These are phyloP conservation scores for Aphelenchoides fujianensis DNA, from an alignment of 1,140 invertebrate species.

Conservation along the genomic window DNA sequence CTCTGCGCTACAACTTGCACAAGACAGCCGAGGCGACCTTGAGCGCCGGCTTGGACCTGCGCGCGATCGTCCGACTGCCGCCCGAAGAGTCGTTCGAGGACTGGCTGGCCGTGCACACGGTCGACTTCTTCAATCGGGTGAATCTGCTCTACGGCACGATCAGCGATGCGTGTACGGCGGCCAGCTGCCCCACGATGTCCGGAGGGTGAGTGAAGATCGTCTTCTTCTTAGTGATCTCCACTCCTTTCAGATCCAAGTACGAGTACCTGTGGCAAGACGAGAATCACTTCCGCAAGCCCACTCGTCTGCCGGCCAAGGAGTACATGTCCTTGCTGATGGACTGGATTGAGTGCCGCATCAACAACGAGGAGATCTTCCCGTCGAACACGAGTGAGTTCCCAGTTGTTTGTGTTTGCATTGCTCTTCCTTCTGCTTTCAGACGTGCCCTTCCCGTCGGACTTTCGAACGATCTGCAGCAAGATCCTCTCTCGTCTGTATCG, in stretches of 20 bases:
- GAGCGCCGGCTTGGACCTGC: conserved; percentile 86
- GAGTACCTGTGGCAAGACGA: conserved; percentile 92
- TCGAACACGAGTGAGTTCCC: conserved; percentile 71
- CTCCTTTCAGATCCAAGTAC: conserved; percentile 66
- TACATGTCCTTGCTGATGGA: conserved; percentile 86
- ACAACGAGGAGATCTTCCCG: conserved; percentile 82
- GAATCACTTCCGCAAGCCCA: conserved; percentile 80
- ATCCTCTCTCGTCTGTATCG: conserved; percentile 84
- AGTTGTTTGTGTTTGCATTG: conserved; percentile 25
- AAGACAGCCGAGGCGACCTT: conserved; percentile 89
- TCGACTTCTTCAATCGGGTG: conserved; percentile 92
- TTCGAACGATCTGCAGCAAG: conserved; percentile 76
- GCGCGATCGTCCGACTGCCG: conserved; percentile 78
- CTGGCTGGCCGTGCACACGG: conserved; percentile 92
- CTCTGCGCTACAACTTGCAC: conserved; percentile 82
- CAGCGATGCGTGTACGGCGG: conserved; percentile 79
- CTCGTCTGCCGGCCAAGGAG: conserved; percentile 78
- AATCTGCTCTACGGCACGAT: conserved; percentile 85
- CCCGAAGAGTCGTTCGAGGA: conserved; percentile 83
- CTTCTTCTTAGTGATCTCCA: no score
- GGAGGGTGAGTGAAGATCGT: conserved; percentile 69
- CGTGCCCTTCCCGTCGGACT: conserved; percentile 83
- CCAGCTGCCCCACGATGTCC: conserved; percentile 84
- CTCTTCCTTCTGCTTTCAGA: conserved; percentile 67
- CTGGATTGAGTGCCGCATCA: conserved; percentile 88